Evolutionary conservation across 2,888 invertebrate species (phyloP), one percentile per base, ranked within the genome.

Genomic region (Sesamia inferens): DNA sequence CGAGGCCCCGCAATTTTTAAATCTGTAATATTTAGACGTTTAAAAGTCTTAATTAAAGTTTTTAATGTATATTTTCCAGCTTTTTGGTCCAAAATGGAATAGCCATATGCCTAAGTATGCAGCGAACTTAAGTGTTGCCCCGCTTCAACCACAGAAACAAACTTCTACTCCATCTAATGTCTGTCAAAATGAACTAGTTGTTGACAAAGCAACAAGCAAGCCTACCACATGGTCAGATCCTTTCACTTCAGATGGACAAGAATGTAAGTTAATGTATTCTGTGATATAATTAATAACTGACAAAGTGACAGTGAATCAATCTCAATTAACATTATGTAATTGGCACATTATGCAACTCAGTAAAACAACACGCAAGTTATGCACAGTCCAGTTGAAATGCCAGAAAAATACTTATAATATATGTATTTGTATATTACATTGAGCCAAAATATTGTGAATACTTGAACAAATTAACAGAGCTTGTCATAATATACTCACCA

Each of bases 11-110:
- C n/a, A n/a, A n/a, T n/a, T n/a, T n/a, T n/a, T n/a, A n/a, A n/a
- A n/a, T n/a, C n/a, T n/a, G n/a, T n/a, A n/a, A n/a, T n/a, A n/a
- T n/a, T 24, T n/a, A 14, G 10, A 5, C 24, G 5, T 54, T 42
- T 47, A 2, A 7, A 39, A 14, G 2, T 47, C n/a, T 31, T 68
- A 4, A 19, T 31, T 31, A 39, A 24, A 44, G n/a, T 16, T 61
- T 54, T 48, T 22, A 51, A 7, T 24, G 58, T 66, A 22, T 24
- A 22, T 63, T 62, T 96, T 96, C 82, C 91, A 98, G 98, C 94
- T 98, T 80, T 98, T 97, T 95, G 98, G 98, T 66, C 97, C 98
- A 69, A 97, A 98, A 90, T 98, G 98, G 98, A 98, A 98, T 92
- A 92, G 97, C 96, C 89, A 97, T 72, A 97, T 98, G 96, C 99